Evolutionary conservation across 2,113 vertebrate genomes (phyloP).

Genomic region (Tachysurus vachellii): DNA sequence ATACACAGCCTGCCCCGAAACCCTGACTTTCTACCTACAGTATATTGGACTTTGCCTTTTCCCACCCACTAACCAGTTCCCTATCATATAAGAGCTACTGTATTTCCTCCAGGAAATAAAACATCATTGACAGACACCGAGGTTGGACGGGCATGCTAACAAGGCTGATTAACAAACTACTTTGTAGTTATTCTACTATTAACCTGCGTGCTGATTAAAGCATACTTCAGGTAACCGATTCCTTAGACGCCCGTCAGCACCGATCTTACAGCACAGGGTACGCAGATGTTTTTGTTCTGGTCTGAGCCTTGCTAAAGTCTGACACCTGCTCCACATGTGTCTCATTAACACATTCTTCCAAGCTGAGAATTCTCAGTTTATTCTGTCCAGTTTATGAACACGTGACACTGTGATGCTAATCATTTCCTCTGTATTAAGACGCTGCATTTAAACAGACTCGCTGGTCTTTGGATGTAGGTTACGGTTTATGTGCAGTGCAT

Average conservation of each 20-base stretch:
- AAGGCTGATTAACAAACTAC: neutral
- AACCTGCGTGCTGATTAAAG: neutral
- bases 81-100: neutral
- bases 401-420: constrained; percentile 10
- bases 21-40: neutral
- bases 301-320: constrained; percentile 13
- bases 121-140: neutral
- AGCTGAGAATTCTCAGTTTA: constrained; percentile 41
- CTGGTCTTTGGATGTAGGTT: neutral
- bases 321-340: constrained; percentile 52
- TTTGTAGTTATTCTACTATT: neutral
- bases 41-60: neutral
- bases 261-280: too few relatives aligned
- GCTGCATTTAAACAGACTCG: constrained; percentile 12
- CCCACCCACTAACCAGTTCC: neutral
- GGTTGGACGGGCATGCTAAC: too few relatives aligned
- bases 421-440: constrained; percentile 4
- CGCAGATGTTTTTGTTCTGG: constrained; percentile 19
- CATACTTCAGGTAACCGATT: neutral
- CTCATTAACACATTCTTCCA: constrained; percentile 53
- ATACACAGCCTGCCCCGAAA: neutral
- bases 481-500: neutral
- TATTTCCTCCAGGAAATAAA: neutral
- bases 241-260: neutral
- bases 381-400: constrained; percentile 26